Evolutionary conservation across 1,140 invertebrate genomes (phyloP), one percentile per base, ranked within the genome.

Genomic region (Spodoptera litura): DNA sequence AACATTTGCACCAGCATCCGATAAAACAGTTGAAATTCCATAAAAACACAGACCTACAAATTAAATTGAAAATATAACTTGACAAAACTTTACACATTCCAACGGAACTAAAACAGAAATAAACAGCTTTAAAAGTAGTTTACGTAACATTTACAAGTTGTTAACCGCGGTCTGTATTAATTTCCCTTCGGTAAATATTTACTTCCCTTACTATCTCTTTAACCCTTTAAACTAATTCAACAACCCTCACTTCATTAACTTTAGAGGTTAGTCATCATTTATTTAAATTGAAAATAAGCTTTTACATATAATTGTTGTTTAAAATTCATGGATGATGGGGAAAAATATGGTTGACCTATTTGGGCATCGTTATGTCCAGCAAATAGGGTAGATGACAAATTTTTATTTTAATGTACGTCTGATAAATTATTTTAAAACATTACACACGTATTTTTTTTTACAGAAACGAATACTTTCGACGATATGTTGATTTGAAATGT

Each of bases 191-290:
- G 66, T 64, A 79, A 82, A 82, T 79, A 82, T 82, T 82, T 79
- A 82, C 81, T 55, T 44, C 59, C 35, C 66, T 73, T 55, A 35
- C 64, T 76, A 66, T 66, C 64, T 51, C 78, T 53, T 51, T 20
- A 64, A 64, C 61, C 61, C 61, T 15, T 64, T 64, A 75, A 81
- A 81, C 64, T 79, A 78, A 80, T 78, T 75, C 13, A 31, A 49
- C 13, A 20, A 35, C 70, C 25, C 49, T 71, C 59, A 82, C 78
- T 82, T 82, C 78, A 82, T 82, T 79, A 79, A 79, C 62, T 82
- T 74, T 55, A 25, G 68, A 68, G 31, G 70, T 58, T 61, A 10
- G 25, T 58, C 64, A 74, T 68, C 51, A 66, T 66, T 76, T 52
- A 61, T 51, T 74, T 61, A 31, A 15, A 53, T 52, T 31, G 31